Evolutionary conservation across 2,888 invertebrate genomes (phyloP), one percentile per base, ranked within the genome.

Genomic region (Lingula anatina): DNA sequence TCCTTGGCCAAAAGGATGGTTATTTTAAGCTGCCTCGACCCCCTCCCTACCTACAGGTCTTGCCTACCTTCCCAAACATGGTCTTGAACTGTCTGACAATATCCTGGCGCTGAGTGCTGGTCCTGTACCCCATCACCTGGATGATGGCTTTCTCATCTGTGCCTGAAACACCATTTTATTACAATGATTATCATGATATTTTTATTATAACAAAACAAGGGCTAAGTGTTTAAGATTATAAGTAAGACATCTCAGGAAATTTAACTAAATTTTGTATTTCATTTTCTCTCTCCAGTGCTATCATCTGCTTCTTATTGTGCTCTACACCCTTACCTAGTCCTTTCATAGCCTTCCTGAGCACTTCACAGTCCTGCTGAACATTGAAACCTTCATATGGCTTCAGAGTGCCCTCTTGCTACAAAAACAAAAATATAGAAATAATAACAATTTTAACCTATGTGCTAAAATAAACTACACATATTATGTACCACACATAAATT

Each of bases 391-490:
- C 62, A 55, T 66, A 74, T 2, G 73, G 64, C 47, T 68, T 70
- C 47, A 78, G 58, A 2, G 78, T 78, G 27, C 75, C 76, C 44
- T 75, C 70, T 61, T 71, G 70, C 74, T 77, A n/a, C n/a, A n/a
- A n/a, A n/a, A n/a, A n/a, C n/a, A n/a, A n/a, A n/a, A n/a, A n/a
- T n/a, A n/a, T n/a, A n/a, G n/a, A n/a, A n/a, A n/a, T n/a, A n/a
- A n/a, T n/a, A n/a, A n/a, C n/a, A n/a, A n/a, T n/a, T n/a, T n/a
- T n/a, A n/a, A n/a, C n/a, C n/a, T n/a, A n/a, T n/a, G n/a, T n/a
- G n/a, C n/a, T n/a, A n/a, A n/a, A n/a, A n/a, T n/a, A n/a, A n/a
- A n/a, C n/a, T n/a, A n/a, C n/a, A n/a, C n/a, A n/a, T n/a, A n/a
- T n/a, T n/a, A n/a, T n/a, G n/a, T n/a, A n/a, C n/a, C n/a, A n/a